Conservation (phyloP, 2,113 vertebrate species). For the Myotis lucifugus region DNA sequence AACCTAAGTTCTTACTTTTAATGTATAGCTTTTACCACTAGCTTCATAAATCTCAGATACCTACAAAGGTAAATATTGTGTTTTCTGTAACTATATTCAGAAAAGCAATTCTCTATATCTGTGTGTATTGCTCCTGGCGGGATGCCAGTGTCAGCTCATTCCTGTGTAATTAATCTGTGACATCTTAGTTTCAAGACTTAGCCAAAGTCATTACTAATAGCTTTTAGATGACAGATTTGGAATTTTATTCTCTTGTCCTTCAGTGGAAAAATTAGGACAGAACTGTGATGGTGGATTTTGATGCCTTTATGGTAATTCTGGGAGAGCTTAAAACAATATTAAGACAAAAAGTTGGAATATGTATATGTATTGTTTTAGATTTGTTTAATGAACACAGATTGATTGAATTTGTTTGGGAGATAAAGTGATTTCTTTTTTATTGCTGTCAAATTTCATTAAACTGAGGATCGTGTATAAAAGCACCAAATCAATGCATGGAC, state of each 20-base stretch:
- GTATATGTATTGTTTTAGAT: neutral
- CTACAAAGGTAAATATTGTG: neutral
- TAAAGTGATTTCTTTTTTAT: neutral
- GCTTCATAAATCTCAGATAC: neutral
- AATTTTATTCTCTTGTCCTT: neutral
- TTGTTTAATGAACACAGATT: constrained; percentile 10
- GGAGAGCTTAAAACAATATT: neutral
- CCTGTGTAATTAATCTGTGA: constrained; percentile 27
- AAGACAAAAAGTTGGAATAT: neutral
- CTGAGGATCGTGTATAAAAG: neutral
- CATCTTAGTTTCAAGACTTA: constrained; percentile 59
- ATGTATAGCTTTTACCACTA: neutral
- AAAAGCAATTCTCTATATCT: neutral
- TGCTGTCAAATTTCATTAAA: constrained; percentile 10
- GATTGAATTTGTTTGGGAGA: neutral
- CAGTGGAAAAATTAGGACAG: neutral
- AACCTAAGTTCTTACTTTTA: neutral
- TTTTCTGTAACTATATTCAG: neutral
- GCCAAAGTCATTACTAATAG: constrained; percentile 62
- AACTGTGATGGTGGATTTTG: neutral
- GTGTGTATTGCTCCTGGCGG: neutral
- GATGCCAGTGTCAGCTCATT: constrained; percentile 20
- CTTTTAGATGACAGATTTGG: constrained; percentile 65
- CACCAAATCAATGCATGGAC: neutral
- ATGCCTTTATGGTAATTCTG: neutral